A percentile compares a stretch with the other conserved stretches of the same genome.
Conservation (phyloP, 2,113 vertebrate species). For the Willisornis vidua region DNA sequence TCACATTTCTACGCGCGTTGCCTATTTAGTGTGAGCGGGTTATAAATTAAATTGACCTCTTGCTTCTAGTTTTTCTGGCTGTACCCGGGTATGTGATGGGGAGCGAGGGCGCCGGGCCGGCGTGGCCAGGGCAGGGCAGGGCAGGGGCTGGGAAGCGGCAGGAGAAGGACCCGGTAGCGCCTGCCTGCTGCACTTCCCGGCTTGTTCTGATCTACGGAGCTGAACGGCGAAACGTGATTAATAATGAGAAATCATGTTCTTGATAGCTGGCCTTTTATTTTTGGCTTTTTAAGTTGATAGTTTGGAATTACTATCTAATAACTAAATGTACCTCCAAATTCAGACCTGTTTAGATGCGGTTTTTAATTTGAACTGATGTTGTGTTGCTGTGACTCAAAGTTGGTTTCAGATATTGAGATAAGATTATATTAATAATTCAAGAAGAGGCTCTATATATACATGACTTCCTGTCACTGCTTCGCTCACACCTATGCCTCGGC, state of each 20-base stretch:
- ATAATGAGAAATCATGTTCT: background rate
- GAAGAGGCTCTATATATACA: background rate
- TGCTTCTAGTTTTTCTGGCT: background rate
- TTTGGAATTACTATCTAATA: background rate
- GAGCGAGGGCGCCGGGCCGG: background rate
- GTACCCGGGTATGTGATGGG: fast-evolving
- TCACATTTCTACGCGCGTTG: background rate
- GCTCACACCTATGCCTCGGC: background rate
- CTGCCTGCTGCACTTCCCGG: background rate
- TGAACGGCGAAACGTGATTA: background rate
- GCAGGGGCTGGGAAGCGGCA: background rate
- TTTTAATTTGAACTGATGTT: background rate
- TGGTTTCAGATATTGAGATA: background rate
- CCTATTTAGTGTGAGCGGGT: background rate
- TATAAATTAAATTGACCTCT: background rate
- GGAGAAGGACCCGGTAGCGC: fast-evolving
- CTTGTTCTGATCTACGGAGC: fast-evolving
- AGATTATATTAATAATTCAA: background rate
- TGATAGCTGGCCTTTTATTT: background rate
- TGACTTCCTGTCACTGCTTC: background rate
- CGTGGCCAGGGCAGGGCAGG: background rate
- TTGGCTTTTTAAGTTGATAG: background rate
- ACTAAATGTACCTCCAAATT: background rate
- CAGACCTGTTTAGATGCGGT: background rate
- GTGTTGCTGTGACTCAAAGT: background rate